Percentiles rank a stretch among this genome's conserved stretches.
phyloP scores from a whole-genome alignment of 2,888 invertebrate genomes.

The Trachelus stipa region DNA sequence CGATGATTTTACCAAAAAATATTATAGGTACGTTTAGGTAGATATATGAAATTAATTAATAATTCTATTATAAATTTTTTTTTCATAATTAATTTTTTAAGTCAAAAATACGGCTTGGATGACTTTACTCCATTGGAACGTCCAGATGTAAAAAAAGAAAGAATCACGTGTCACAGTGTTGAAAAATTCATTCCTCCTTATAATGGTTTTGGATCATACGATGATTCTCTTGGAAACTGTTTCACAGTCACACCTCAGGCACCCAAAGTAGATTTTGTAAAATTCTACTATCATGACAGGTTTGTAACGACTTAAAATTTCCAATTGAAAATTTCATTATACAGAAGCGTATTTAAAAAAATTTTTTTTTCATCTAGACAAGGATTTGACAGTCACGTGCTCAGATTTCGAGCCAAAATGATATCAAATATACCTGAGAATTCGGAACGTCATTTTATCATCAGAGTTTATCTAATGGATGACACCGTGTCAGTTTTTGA shows the following conservation, averaged over 20 bases:
- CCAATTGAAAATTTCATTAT: not conserved
- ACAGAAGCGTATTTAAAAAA: not conserved
- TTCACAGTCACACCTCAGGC: slow-evolving; percentile 83
- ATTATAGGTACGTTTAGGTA: slow-evolving; percentile 70
- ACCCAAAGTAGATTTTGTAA: slow-evolving; percentile 81
- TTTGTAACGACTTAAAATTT: slow-evolving; percentile 49
- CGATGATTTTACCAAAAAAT: slow-evolving; percentile 87
- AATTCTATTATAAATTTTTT: not conserved
- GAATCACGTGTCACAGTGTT: slow-evolving; percentile 36
- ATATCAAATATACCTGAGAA: slow-evolving; percentile 78
- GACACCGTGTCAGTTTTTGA: slow-evolving; percentile 89
- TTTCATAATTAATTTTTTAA: slow-evolving; percentile 21
- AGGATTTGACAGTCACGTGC: slow-evolving; percentile 80
- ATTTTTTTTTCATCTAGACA: slow-evolving; percentile 66
- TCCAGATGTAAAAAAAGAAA: slow-evolving; percentile 61
- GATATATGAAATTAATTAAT: not conserved
- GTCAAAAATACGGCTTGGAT: slow-evolving; percentile 67
- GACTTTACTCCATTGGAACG: slow-evolving; percentile 72
- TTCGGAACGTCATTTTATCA: slow-evolving; percentile 78
- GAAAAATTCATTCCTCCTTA: slow-evolving; percentile 76
- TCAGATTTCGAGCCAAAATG: slow-evolving; percentile 84
- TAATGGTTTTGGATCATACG: slow-evolving; percentile 91
- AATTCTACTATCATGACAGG: slow-evolving; percentile 84
- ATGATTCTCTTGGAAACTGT: slow-evolving; percentile 91
- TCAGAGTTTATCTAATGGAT: slow-evolving; percentile 84